phyloP scores from a whole-genome alignment of 2,113 vertebrate species.

The Varanus komodoensis region DNA sequence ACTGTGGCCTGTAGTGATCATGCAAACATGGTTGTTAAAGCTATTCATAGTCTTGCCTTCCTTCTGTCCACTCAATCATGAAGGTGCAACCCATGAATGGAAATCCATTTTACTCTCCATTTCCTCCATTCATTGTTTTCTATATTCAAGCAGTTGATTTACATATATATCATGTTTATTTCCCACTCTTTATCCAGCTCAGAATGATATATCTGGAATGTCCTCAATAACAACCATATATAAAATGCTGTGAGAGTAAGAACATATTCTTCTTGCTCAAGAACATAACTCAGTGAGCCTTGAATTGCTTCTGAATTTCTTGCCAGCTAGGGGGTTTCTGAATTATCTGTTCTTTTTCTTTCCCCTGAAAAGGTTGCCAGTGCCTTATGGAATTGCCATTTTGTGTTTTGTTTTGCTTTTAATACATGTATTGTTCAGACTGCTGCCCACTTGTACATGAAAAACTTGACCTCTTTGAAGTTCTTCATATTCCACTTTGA shows the following conservation, averaged over 20 bases:
- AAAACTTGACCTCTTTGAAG: too few relatives aligned
- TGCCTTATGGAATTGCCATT: neutral
- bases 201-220: neutral
- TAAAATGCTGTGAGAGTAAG: neutral
- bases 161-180: neutral
- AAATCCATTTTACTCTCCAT: neutral
- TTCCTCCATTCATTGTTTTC: neutral
- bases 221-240: neutral
- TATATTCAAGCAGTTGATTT: neutral
- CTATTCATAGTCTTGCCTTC: neutral
- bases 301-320: neutral
- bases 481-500: too few relatives aligned
- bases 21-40: too few relatives aligned
- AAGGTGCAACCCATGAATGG: neutral
- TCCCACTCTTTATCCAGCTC: neutral
- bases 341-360: neutral
- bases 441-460: too few relatives aligned
- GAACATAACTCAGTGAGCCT: neutral
- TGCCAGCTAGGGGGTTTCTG: neutral
- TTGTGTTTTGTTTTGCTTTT: neutral
- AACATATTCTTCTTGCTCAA: neutral
- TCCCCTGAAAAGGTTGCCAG: neutral
- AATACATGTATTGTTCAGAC: neutral
- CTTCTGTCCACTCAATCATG: neutral
- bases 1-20: too few relatives aligned